phyloP scores from a whole-genome alignment of 2,113 vertebrate species.

The Heteronetta atricapilla region DNA sequence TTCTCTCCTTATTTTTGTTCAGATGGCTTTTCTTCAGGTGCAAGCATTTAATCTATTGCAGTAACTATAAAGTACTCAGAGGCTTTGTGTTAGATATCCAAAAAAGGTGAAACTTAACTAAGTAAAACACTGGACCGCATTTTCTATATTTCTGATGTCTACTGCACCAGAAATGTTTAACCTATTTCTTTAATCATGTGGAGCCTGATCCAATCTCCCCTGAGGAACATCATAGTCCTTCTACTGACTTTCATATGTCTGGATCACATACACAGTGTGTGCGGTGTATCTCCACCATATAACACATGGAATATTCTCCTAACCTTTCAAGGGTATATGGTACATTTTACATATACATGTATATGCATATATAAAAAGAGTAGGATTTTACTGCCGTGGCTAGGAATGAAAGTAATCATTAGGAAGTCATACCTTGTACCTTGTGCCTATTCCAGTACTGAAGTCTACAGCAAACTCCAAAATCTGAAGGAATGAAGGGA shows the following conservation, averaged over 20 bases:
- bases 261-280: background rate
- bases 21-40: background rate
- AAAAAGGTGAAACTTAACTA: background rate
- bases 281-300: slow-evolving; percentile 1
- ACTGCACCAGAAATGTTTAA: background rate
- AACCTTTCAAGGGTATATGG: background rate
- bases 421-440: slow-evolving; percentile 25
- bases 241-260: background rate
- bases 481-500: slow-evolving; percentile 14
- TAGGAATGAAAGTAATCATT: slow-evolving; percentile 47
- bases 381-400: slow-evolving; percentile 13
- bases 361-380: background rate
- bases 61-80: background rate
- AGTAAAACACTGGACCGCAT: background rate
- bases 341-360: background rate
- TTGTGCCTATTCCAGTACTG: slow-evolving; percentile 6
- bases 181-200: background rate
- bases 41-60: background rate
- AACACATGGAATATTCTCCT: background rate
- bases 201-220: background rate
- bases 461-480: slow-evolving; percentile 29
- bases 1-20: background rate
- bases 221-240: background rate
- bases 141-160: background rate
- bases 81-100: background rate